These are phyloP conservation scores for Sinotaia quadrata DNA, from an alignment of 2,888 invertebrate genomes.

Conservation along the genomic window DNA sequence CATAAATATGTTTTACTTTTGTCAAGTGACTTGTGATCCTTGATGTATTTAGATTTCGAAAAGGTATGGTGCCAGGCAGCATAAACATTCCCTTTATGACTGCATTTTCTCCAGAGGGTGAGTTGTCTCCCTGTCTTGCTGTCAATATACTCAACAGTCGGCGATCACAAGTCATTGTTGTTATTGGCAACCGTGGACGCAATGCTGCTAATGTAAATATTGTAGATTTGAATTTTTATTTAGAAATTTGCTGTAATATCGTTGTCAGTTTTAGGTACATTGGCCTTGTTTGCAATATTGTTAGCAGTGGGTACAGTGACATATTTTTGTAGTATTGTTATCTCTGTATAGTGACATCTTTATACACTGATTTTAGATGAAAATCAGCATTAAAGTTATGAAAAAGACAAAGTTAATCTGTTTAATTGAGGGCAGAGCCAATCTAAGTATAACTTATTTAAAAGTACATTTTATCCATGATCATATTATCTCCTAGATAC, in stretches of 20 bases:
- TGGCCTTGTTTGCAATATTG: background rate
- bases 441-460: too few species aligned
- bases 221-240: background rate
- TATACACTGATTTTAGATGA: too few species aligned
- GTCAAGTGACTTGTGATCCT: too few species aligned
- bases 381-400: too few species aligned
- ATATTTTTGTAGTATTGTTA: too few species aligned
- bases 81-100: slow-evolving; percentile 91
- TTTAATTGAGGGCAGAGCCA: too few species aligned
- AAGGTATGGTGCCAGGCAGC: slow-evolving; percentile 85
- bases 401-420: too few species aligned
- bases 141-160: slow-evolving; percentile 75
- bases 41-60: slow-evolving; percentile 81
- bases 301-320: background rate
- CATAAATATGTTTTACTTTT: too few species aligned
- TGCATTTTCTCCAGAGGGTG: slow-evolving; percentile 80
- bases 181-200: slow-evolving; percentile 84
- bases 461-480: too few species aligned
- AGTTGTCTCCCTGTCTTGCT: slow-evolving; percentile 79
- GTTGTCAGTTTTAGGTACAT: background rate
- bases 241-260: background rate
- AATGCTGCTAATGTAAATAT: slow-evolving; percentile 75
- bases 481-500: too few species aligned
- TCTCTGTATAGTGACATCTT: too few species aligned
- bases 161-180: slow-evolving; percentile 80